Evolutionary conservation across 2,113 vertebrate species (phyloP).

Genomic region (Deroptyus accipitrinus): DNA sequence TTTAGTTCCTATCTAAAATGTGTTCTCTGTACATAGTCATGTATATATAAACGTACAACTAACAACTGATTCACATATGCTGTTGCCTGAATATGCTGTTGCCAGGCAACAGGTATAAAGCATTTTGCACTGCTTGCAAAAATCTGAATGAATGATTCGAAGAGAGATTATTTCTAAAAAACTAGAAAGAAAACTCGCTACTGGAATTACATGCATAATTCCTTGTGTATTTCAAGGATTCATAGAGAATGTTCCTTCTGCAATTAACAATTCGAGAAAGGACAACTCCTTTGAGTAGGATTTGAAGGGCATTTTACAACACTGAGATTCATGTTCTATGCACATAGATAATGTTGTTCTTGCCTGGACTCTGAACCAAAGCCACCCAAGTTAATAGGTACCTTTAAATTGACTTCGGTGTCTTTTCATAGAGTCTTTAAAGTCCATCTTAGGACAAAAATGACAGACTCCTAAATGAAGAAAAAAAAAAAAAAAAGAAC

Average conservation of each 20-base stretch:
- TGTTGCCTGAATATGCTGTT: constrained; percentile 55
- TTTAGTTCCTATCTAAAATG: background rate
- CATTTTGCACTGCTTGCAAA: constrained; percentile 62
- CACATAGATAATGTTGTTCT: background rate
- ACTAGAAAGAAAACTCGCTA: constrained; percentile 25
- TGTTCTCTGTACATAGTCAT: background rate
- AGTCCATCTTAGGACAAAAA: background rate
- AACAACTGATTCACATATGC: constrained; percentile 49
- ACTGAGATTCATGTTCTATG: constrained; percentile 23
- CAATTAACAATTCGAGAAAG: background rate
- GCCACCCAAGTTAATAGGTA: background rate
- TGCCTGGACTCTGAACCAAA: background rate
- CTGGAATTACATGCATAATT: constrained; percentile 48
- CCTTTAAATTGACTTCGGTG: background rate
- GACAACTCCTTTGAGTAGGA: background rate
- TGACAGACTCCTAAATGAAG: background rate
- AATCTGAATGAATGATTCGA: constrained; percentile 57
- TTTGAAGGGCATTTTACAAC: constrained; percentile 31
- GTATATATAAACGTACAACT: constrained; percentile 15
- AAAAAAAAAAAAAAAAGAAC: background rate
- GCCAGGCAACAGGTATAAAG: constrained; percentile 57
- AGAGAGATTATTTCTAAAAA: constrained; percentile 41
- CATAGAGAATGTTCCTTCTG: background rate
- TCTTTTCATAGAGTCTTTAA: background rate
- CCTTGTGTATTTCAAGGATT: constrained; percentile 26